Percentiles rank a stretch among this genome's conserved stretches.
Conservation (phyloP, 2,888 invertebrate genomes). For the Drosophila limbata region DNA sequence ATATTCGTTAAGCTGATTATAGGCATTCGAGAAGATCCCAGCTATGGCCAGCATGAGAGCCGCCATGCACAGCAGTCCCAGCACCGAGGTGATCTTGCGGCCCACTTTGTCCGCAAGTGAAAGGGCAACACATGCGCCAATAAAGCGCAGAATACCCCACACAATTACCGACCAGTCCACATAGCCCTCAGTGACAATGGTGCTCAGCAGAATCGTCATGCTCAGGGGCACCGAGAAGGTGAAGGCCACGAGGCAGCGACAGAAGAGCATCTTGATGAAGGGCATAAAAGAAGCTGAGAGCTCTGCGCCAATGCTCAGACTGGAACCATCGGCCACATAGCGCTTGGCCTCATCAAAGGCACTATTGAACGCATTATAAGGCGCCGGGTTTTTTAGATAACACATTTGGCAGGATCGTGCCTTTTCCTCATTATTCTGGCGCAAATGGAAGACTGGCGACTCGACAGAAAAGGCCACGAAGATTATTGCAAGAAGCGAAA, state of each 20-base stretch:
- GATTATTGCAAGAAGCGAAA: constrained; percentile 47
- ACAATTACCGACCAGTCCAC: constrained; percentile 54
- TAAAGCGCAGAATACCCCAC: constrained; percentile 62
- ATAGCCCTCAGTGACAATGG: accelerated
- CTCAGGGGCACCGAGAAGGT: constrained; percentile 76
- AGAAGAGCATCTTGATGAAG: constrained; percentile 70
- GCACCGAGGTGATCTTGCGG: constrained; percentile 61
- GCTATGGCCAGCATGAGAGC: constrained; percentile 68
- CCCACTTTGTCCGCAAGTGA: constrained; percentile 62
- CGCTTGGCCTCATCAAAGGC: constrained; percentile 66
- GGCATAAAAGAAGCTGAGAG: constrained; percentile 54
- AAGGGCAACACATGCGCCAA: constrained; percentile 57
- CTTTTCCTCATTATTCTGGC: constrained; percentile 60
- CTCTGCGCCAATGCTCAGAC: constrained; percentile 35
- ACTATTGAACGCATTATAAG: constrained; percentile 34
- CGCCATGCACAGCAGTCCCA: constrained; percentile 65
- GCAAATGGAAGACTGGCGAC: constrained; percentile 75
- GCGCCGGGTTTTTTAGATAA: constrained; percentile 39
- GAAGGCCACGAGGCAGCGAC: constrained; percentile 75
- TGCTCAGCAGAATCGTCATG: constrained; percentile 22
- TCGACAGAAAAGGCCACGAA: constrained; percentile 55
- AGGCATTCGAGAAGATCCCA: constrained; percentile 38
- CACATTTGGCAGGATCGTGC: constrained; percentile 57
- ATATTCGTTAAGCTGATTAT: background rate
- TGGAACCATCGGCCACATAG: constrained; percentile 64